Percentiles rank a stretch among this genome's conserved stretches.
phyloP scores from a whole-genome alignment of 2,888 invertebrate genomes.

The Pollenia angustigena region DNA sequence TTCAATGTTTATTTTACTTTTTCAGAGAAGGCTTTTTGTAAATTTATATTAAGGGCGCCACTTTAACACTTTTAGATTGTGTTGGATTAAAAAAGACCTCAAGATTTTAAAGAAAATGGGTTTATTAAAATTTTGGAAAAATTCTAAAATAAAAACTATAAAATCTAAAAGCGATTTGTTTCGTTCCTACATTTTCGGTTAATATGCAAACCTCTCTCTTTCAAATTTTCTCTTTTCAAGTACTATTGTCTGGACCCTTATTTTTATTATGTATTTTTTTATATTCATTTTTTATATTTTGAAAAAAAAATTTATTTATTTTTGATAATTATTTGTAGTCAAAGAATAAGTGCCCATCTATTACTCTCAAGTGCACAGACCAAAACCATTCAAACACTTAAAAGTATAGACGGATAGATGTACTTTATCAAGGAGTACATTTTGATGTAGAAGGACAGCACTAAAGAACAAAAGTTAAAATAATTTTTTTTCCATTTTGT shows the following conservation, averaged over 20 bases:
- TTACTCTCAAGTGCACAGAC: conserved; percentile 41
- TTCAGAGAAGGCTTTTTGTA: conserved; percentile 12
- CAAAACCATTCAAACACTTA: conserved; percentile 50
- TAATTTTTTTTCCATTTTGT: neutral
- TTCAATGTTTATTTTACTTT: conserved; percentile 17
- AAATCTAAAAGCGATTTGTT: no score
- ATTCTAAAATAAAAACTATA: no score
- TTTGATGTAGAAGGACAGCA: conserved; percentile 28
- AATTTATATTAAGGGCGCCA: conserved; percentile 46
- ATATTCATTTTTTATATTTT: conserved; percentile 1
- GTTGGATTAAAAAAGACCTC: conserved; percentile 20
- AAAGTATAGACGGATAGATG: conserved; percentile 19
- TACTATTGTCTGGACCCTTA: conserved; percentile 16
- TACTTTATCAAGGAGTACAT: conserved; percentile 35
- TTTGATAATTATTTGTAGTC: conserved; percentile 24
- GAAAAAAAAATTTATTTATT: neutral
- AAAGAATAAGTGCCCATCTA: conserved; percentile 36
- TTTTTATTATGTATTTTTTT: neutral
- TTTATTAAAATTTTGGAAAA: neutral
- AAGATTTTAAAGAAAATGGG: neutral
- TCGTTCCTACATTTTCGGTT: no score
- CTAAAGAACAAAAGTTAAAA: neutral
- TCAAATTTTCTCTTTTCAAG: neutral
- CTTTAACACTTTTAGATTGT: conserved; percentile 51
- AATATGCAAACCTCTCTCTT: neutral